Evolutionary conservation across 1,140 invertebrate species (phyloP), one percentile per base, ranked within the genome.

Genomic region (Drosophila seguyi): DNA sequence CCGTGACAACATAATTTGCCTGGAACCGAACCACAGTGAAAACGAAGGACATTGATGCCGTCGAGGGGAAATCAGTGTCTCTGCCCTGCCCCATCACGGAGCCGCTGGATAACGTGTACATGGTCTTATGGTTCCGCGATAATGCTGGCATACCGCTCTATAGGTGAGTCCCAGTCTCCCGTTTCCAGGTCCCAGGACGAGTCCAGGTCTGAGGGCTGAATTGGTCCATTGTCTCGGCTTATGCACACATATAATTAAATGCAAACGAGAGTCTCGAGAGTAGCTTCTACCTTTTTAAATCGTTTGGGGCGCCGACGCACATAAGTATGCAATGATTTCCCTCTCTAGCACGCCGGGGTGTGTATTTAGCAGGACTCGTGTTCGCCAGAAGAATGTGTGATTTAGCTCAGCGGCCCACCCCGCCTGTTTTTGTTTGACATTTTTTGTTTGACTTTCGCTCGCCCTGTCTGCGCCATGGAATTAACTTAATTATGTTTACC

Each of bases 111-210:
- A 96, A 96, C 84, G 95, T 98, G 55, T 96, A 97, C 93, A 97
- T 98, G 96, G 96, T 98, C 34, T 95, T 98, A 90, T 98, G 97
- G 97, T 98, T 97, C 93, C 95, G 96, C 87, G 96, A 97, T 90
- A 96, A 97, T 76, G 96, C 95, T 39, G 97, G 96, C 56, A 96
- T 96, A 73, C 97, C 97, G 13, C 93, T 98, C 42, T 98, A 98
- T 94, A 97, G 96, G 97, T 97, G 93, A 95, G 95, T 67, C 25
- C 27, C 44, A 42, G 18, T 45, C 27, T 22, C 14, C 39, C 39
- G 16, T 25, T 36, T 10, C 22, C 38, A 29, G 6, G 44, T 48
- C 41, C 11, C 18, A 42, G 34, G 41, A 8, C 29, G 29, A 20
- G 29, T 61, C 55, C 34, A 10, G 25, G 45, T 65, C 39, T 74